These are phyloP conservation scores for Caenorhabditis doughertyi DNA, from an alignment of 2,888 invertebrate genomes.

Conservation along the genomic window DNA sequence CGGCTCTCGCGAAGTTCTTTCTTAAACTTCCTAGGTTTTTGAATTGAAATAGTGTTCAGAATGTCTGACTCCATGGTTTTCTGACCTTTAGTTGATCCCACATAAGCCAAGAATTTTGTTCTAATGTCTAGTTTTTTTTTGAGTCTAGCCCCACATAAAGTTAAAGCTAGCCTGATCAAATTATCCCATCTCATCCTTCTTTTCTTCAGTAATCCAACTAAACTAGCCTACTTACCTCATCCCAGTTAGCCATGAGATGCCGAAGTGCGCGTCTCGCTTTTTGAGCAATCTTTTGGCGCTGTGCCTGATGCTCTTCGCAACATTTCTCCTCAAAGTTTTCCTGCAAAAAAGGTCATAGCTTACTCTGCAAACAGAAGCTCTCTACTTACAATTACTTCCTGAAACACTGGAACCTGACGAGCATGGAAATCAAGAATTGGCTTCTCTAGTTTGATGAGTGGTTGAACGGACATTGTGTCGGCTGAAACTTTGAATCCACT, in stretches of 20 bases:
- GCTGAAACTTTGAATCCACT: too few relatives aligned
- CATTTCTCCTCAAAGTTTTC: constrained; percentile 35
- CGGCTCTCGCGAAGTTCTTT: not conserved
- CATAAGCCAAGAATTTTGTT: too few relatives aligned
- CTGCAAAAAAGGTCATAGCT: constrained; percentile 1
- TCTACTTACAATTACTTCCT: constrained; percentile 43
- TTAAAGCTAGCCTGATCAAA: too few relatives aligned
- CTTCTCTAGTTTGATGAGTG: constrained; percentile 1
- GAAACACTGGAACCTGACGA: constrained; percentile 32
- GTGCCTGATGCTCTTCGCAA: constrained; percentile 20
- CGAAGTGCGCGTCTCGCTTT: not conserved
- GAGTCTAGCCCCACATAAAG: too few relatives aligned
- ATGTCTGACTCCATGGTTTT: too few relatives aligned
- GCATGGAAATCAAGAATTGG: constrained; percentile 21
- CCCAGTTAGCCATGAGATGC: constrained; percentile 2
- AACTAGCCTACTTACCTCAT: constrained; percentile 13
- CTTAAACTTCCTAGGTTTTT: constrained; percentile 5
- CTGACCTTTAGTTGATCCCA: too few relatives aligned
- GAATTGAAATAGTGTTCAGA: too few relatives aligned
- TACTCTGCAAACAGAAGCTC: not conserved
- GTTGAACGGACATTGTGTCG: constrained; percentile 15
- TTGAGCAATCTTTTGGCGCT: not conserved
- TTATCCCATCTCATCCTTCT: too few relatives aligned
- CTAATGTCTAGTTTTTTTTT: too few relatives aligned
- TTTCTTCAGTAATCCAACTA: too few relatives aligned